A percentile compares a stretch with the other conserved stretches of the same genome.
phyloP scores from a whole-genome alignment of 1,140 invertebrate species.

The Euura saliciscinereae region DNA sequence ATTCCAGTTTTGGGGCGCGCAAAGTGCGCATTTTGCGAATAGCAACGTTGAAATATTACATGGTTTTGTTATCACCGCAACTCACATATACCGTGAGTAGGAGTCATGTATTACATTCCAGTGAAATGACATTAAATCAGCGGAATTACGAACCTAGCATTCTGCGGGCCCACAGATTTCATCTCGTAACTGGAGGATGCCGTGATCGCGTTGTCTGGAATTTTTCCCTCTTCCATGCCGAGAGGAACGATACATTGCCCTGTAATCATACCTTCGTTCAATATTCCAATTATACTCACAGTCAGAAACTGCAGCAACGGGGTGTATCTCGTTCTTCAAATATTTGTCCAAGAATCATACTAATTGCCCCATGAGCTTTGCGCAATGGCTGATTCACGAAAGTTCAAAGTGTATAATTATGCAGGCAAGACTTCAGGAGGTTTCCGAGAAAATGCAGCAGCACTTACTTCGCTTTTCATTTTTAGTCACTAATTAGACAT shows the following conservation, averaged over 20 bases:
- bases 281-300: conserved; percentile 6
- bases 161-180: conserved; percentile 89
- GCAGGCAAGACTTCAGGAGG: not conserved
- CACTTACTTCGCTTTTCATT: not conserved
- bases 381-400: not conserved
- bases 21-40: too few species aligned
- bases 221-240: conserved; percentile 90
- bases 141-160: conserved; percentile 75
- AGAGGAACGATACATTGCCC: conserved; percentile 81
- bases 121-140: not conserved
- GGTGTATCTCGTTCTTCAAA: not conserved
- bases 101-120: not conserved
- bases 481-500: not conserved
- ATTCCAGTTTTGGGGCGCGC: too few species aligned
- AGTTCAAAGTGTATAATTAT: not conserved
- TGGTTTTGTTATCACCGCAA: not conserved
- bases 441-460: not conserved
- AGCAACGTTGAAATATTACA: not conserved
- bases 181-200: conserved; percentile 90
- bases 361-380: not conserved
- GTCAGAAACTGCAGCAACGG: not conserved
- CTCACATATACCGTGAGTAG: not conserved
- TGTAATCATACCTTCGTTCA: conserved; percentile 55
- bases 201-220: conserved; percentile 83
- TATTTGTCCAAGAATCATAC: not conserved